Conservation (phyloP, 2,888 invertebrate genomes). For the Timema podura region DNA sequence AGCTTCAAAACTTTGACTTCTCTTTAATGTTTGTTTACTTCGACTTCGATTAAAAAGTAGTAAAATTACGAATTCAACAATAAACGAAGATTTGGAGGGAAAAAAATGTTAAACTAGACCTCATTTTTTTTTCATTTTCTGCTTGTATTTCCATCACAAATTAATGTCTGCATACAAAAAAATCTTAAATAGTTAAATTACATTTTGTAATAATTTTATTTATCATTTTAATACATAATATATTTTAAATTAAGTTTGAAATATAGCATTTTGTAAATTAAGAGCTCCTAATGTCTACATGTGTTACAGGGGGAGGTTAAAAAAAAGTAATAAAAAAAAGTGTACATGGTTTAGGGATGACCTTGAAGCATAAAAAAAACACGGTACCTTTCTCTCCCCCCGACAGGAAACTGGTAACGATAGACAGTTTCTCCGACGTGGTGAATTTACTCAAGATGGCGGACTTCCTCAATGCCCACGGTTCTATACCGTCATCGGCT, state of each 20-base stretch:
- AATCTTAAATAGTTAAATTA: too few relatives aligned
- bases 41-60: too few relatives aligned
- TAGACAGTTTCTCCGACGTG: conserved; percentile 88
- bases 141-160: too few relatives aligned
- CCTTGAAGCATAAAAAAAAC: conserved; percentile 12
- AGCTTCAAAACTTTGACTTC: too few relatives aligned
- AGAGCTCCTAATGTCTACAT: background rate
- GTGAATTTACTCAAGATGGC: conserved; percentile 86
- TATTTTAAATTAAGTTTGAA: background rate
- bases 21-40: too few relatives aligned
- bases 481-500: conserved; percentile 55
- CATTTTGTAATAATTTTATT: too few relatives aligned
- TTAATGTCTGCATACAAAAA: too few relatives aligned
- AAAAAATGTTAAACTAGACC: too few relatives aligned
- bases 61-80: too few relatives aligned
- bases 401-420: conserved; percentile 81
- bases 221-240: background rate
- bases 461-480: conserved; percentile 72
- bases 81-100: too few relatives aligned
- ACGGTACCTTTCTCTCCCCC: conserved; percentile 72
- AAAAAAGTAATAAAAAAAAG: background rate
- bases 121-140: too few relatives aligned
- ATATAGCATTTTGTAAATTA: background rate
- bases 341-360: background rate
- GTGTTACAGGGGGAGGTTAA: too few relatives aligned